A percentile compares a stretch with the other conserved stretches of the same genome.
Conservation (phyloP, 2,888 invertebrate genomes). For the Tipula unca region DNA sequence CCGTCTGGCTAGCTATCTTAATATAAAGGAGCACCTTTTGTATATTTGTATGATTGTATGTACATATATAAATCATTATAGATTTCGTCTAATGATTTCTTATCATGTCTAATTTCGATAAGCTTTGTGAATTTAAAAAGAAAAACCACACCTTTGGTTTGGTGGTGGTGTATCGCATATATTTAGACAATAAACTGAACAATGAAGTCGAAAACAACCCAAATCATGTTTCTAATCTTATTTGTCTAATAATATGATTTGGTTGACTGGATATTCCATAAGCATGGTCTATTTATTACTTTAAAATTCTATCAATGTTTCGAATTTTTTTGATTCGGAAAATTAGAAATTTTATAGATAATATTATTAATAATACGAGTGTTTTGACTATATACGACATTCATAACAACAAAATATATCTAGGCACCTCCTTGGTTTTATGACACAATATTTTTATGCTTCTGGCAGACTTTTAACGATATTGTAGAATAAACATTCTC, state of each 20-base stretch:
- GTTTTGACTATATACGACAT: not conserved
- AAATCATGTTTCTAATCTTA: not conserved
- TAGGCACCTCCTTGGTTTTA: not conserved
- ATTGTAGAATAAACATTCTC: not conserved
- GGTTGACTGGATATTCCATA: not conserved
- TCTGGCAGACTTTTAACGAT: not conserved
- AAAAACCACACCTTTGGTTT: not conserved
- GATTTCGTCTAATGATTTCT: not conserved
- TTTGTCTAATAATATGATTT: not conserved
- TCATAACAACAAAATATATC: not conserved
- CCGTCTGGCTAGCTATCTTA: not conserved
- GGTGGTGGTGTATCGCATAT: not conserved
- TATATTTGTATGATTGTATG: not conserved
- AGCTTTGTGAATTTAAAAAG: not conserved
- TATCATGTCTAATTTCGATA: constrained; percentile 8
- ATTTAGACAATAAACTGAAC: not conserved
- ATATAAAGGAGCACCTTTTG: not conserved
- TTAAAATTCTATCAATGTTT: not conserved
- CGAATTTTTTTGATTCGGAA: not conserved
- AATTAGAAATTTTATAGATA: not conserved
- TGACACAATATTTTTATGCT: not conserved
- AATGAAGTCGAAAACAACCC: not conserved
- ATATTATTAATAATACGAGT: not conserved
- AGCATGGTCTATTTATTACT: not conserved
- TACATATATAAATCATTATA: not conserved